Conservation (phyloP, 2,113 vertebrate species). For the Caretta caretta region DNA sequence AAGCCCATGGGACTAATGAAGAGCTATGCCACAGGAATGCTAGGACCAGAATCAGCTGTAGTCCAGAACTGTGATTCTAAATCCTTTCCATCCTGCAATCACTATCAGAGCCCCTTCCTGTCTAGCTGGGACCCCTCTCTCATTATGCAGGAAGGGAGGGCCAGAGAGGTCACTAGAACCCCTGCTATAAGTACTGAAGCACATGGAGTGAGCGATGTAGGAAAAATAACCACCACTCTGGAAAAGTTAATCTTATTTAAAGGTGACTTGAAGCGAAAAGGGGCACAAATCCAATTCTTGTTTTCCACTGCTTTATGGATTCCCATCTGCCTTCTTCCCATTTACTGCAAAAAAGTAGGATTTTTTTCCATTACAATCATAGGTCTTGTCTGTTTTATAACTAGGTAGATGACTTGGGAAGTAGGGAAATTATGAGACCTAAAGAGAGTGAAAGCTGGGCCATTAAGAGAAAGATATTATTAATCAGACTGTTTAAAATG, state of each 20-base stretch:
- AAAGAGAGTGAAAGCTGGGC: conserved; percentile 49
- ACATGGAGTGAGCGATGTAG: not conserved
- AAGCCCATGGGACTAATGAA: not conserved
- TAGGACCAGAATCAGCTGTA: not conserved
- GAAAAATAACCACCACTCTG: not conserved
- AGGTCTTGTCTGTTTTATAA: not conserved
- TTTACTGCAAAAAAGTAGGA: not conserved
- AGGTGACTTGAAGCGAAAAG: not conserved
- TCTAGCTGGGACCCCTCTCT: not conserved
- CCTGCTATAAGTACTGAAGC: not conserved
- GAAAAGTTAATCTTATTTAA: not conserved
- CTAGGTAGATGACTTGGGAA: not conserved
- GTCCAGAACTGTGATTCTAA: fast-evolving
- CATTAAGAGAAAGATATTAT: conserved; percentile 53
- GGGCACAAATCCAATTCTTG: too few species aligned
- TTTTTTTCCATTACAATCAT: not conserved
- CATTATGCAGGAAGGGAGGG: not conserved
- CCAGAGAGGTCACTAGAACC: not conserved
- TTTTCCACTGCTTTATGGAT: too few species aligned
- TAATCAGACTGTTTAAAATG: conserved; percentile 38
- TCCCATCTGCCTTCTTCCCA: not conserved
- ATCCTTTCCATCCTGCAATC: fast-evolving
- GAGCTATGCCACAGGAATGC: fast-evolving
- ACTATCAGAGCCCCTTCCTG: not conserved
- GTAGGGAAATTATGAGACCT: not conserved